Base-by-base conservation (phyloP, 2,888 invertebrate species). In the Ormyrus thymus region DNA sequence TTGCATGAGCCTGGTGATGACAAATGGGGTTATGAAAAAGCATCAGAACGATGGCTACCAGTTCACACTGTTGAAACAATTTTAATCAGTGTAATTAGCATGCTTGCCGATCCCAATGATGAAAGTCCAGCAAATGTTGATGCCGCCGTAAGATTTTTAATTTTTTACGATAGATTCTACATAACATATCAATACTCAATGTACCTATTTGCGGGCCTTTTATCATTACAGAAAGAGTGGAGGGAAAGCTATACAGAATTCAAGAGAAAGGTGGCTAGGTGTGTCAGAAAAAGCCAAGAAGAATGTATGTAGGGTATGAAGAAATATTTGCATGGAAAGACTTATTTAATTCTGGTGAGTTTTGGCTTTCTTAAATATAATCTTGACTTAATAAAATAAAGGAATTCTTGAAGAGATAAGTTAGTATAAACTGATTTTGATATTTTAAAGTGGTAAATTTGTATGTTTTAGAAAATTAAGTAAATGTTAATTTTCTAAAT, bases 91-190 rank as follows among this genome's bases (percentile, higher is more conserved):
- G 99, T 99, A 90, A 99, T 99, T 92, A 98, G 98, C 89, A 98
- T 99, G 98, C 93, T 99, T 90, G 98, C 98, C 84, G 98, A 99
- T 92, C 99, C 99, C 82, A 99, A 99, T 90, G 98, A 98, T 91
- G 98, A 99, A 92, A 98, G 98, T 90, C 98, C 98, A 84, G 99
- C 99, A 88, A 99, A 99, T 92, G 98, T 99, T 87, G 99, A 99
- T 93, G 98, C 99, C 90, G 98, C 98, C 89, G 97, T 97, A 92
- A 94, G 95, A 93, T 81, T 66, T 4, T 29, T 62, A 43, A 13
- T 13, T 50, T 66, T 11, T 7, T 65, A 51, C 48, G 15, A 29
- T 15, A 1, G 43, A 65, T 59, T 11, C 10, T 29, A 72, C 11
- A 55, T 59, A 15, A 55, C 29, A 29, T 29, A 4, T 29, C 29